Conservation (phyloP, 2,888 invertebrate species). For the Reticulitermes lucifugus region DNA sequence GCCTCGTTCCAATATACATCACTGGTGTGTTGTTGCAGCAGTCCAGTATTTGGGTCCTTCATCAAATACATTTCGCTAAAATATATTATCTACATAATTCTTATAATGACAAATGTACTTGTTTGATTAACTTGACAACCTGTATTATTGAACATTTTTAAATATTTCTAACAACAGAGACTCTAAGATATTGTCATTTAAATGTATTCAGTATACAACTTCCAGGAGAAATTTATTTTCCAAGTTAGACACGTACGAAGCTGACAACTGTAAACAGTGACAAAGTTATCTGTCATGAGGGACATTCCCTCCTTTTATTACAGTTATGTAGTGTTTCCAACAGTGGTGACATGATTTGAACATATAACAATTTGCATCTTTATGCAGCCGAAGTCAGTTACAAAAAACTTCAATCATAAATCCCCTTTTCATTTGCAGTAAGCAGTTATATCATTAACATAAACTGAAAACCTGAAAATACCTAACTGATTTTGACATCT, state of each 20-base stretch:
- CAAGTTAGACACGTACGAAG: background rate
- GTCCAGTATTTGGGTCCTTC: background rate
- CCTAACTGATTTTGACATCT: no score
- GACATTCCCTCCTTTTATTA: no score
- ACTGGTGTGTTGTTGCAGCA: background rate
- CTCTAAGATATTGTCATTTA: constrained; percentile 10
- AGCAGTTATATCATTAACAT: background rate
- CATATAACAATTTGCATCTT: background rate
- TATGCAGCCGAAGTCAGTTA: background rate
- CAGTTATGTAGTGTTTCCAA: background rate
- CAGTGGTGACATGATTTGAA: background rate
- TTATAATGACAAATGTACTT: background rate
- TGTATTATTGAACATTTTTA: constrained; percentile 18
- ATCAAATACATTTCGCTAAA: background rate
- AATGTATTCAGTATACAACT: background rate
- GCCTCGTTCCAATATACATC: background rate
- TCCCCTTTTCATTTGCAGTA: background rate
- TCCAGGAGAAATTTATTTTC: background rate
- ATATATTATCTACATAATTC: background rate
- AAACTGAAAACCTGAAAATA: background rate
- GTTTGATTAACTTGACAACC: background rate
- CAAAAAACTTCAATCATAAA: background rate
- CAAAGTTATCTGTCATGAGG: no score
- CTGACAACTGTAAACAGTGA: no score
- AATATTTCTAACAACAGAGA: background rate